Percentiles rank a stretch among this genome's conserved stretches.
These are phyloP conservation scores for Catonia carolina DNA, from an alignment of 2,888 invertebrate genomes.

Conservation along the genomic window DNA sequence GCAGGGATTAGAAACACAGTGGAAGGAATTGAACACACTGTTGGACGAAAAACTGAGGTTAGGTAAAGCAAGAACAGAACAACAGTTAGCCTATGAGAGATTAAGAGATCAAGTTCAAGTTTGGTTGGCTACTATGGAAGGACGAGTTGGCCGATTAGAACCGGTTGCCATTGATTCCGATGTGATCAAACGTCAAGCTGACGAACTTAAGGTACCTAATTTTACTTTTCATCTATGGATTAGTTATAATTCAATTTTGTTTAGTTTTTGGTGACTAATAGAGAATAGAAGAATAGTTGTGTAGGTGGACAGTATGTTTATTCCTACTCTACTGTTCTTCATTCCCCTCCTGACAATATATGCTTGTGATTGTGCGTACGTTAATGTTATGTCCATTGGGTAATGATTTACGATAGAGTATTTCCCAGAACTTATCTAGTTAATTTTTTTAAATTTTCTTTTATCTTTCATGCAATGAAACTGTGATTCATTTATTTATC, in stretches of 20 bases:
- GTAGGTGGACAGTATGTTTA: too few relatives aligned
- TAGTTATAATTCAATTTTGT: background rate
- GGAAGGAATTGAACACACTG: constrained; percentile 77
- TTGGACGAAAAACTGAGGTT: constrained; percentile 80
- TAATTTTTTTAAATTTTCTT: too few relatives aligned
- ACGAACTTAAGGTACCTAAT: constrained; percentile 55
- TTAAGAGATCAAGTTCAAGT: constrained; percentile 66
- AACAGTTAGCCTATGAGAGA: constrained; percentile 77
- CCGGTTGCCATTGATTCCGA: constrained; percentile 86
- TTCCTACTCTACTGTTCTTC: too few relatives aligned
- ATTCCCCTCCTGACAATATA: too few relatives aligned
- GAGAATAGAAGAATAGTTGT: too few relatives aligned
- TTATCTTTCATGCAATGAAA: too few relatives aligned
- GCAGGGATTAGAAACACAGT: constrained; percentile 71
- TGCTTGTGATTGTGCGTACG: too few relatives aligned
- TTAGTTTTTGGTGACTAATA: background rate
- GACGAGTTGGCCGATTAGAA: constrained; percentile 63
- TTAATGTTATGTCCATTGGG: too few relatives aligned
- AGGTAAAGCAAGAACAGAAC: constrained; percentile 76
- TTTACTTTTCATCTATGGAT: too few relatives aligned
- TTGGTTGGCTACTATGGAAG: constrained; percentile 80
- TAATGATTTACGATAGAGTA: too few relatives aligned
- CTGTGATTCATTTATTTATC: too few relatives aligned
- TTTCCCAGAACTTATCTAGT: too few relatives aligned
- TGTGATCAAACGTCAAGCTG: constrained; percentile 72